These are phyloP conservation scores for Strix aluco DNA, from an alignment of 2,113 vertebrate genomes.

Conservation along the genomic window DNA sequence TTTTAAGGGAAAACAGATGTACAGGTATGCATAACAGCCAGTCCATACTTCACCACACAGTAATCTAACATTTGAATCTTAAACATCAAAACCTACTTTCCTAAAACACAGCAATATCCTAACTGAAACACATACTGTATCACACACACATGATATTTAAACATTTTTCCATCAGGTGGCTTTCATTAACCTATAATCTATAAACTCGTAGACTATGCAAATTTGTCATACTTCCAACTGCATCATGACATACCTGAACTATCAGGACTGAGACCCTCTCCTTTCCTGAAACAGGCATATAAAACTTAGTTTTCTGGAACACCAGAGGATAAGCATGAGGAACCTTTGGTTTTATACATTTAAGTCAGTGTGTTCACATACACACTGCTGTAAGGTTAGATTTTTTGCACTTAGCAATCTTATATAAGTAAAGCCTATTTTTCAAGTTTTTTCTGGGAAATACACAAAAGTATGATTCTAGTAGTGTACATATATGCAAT, in stretches of 20 bases:
- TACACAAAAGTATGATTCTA: neutral
- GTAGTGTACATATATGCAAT: neutral
- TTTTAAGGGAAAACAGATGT: neutral
- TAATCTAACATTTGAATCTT: neutral
- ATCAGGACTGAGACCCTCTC: neutral
- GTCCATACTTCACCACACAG: neutral
- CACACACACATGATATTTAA: neutral
- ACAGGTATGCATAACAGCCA: neutral
- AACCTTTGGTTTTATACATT: neutral
- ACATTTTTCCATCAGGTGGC: neutral
- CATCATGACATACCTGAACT: neutral
- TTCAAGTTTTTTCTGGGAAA: neutral
- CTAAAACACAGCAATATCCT: neutral
- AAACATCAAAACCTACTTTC: neutral
- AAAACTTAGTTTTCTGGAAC: neutral
- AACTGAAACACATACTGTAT: neutral
- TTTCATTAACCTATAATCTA: neutral
- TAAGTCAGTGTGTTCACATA: neutral
- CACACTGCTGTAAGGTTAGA: neutral
- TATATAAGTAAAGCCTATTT: neutral
- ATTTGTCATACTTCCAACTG: neutral
- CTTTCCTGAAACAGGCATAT: neutral
- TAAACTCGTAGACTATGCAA: neutral
- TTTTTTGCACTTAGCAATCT: neutral
- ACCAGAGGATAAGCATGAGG: neutral